Evolutionary conservation across 2,888 invertebrate species (phyloP), one percentile per base, ranked within the genome.

Genomic region (Omphaloscelis lunosa): DNA sequence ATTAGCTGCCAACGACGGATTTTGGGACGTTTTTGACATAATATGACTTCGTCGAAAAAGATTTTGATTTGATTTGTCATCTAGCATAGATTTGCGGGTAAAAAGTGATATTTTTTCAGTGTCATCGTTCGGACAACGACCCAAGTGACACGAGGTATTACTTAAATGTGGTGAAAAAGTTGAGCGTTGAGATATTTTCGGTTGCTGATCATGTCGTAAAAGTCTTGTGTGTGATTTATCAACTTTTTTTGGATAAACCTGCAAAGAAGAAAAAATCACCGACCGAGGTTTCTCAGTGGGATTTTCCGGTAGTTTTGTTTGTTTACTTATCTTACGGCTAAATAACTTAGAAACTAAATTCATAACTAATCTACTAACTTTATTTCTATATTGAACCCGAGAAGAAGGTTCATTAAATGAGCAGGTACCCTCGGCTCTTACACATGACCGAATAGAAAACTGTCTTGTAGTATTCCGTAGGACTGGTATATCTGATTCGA

Each of bases 251-350:
- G 58, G 58, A 29, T 29, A 58, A 51, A 65, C 27, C 45, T 20
- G 59, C 48, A 34, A 51, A 56, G 66, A 61, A 48, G 65, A 48
- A 29, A 27, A 23, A 23, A 11, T 41, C 53, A 23, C 45, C 3
- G 58, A 15, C 12, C 23, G 34, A 62, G 39, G 20, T 15, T 39
- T 34, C 8, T 65, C 53, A 53, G 23, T 53, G 11, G 34, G 20
- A 39, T 58, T 58, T 45, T 62, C 17, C 34, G 29, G 11, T 59
- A 53, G 41, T 71, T 74, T 67, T 59, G 27, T 67, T 73, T 80
- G 53, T 51, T 72, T 27, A 70, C 65, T 75, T 72, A 27, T 66
- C 75, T 72, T 82, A 82, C 17, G 89, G 41, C 82, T 87, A 86
- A 80, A 81, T 53, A 82, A 67, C 58, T 72, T 79, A 79, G 51